Percentiles rank a stretch among this genome's conserved stretches.
Conservation (phyloP, 1,140 invertebrate species). For the Anoplophora glabripennis region DNA sequence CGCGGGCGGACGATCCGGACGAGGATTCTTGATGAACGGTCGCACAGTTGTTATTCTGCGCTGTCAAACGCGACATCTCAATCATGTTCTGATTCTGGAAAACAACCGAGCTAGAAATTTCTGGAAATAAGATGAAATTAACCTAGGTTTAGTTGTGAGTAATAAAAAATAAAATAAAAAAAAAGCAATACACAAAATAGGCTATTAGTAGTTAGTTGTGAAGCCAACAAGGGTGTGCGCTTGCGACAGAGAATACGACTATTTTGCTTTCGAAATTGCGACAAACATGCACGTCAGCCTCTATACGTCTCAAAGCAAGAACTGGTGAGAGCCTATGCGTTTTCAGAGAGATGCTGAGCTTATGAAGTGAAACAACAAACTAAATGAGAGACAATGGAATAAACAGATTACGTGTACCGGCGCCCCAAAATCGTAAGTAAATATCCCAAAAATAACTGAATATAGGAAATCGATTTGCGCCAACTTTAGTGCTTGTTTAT, state of each 20-base stretch:
- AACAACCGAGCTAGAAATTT: conserved; percentile 51
- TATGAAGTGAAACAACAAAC: too few species aligned
- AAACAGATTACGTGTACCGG: too few species aligned
- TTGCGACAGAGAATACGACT: conserved; percentile 1
- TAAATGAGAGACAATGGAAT: too few species aligned
- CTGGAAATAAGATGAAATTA: conserved; percentile 50
- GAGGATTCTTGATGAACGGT: conserved; percentile 3
- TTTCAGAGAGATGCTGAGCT: too few species aligned
- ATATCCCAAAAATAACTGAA: too few species aligned
- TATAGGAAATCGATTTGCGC: too few species aligned
- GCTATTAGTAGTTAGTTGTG: conserved; percentile 36
- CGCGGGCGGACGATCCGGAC: neutral
- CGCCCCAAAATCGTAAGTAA: too few species aligned
- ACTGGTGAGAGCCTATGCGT: too few species aligned
- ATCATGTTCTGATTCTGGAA: conserved; percentile 53
- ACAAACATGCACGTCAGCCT: neutral
- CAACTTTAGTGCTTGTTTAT: too few species aligned
- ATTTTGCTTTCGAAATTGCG: neutral
- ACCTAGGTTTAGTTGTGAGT: conserved; percentile 49
- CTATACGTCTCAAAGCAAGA: too few species aligned
- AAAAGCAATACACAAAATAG: conserved; percentile 28
- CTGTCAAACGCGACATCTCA: conserved; percentile 50
- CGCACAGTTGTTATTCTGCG: conserved; percentile 18
- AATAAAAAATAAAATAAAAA: conserved; percentile 25
- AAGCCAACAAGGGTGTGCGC: conserved; percentile 18